A percentile compares a stretch with the other conserved stretches of the same genome.
Evolutionary conservation across 2,797 vertebrate species (phyloP).

Genomic region (Acanthurus tractus): DNA sequence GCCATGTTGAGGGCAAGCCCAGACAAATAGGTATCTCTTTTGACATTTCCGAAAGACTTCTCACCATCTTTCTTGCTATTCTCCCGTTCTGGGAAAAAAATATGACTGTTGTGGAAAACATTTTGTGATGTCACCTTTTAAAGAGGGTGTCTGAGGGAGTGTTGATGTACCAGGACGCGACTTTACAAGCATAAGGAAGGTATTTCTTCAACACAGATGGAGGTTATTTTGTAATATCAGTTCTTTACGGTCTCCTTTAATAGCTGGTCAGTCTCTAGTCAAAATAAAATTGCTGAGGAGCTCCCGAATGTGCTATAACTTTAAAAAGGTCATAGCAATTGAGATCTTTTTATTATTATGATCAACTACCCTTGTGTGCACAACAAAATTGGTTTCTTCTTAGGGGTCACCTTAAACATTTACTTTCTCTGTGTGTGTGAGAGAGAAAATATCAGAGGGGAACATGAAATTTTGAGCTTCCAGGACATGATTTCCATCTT

Average conservation of each 20-base stretch:
- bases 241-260: slow-evolving; percentile 46
- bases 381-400: slow-evolving; percentile 39
- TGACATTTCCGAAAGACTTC: slow-evolving; percentile 47
- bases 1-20: slow-evolving; percentile 60
- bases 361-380: slow-evolving; percentile 33
- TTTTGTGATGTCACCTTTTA: slow-evolving; percentile 43
- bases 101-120: slow-evolving; percentile 41
- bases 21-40: slow-evolving; percentile 50
- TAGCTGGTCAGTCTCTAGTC: slow-evolving; percentile 30
- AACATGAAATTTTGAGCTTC: slow-evolving; percentile 6
- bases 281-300: slow-evolving; percentile 39
- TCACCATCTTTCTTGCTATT: slow-evolving; percentile 20
- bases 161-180: slow-evolving; percentile 21
- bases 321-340: slow-evolving; percentile 21
- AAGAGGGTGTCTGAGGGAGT: slow-evolving; percentile 7
- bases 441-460: slow-evolving; percentile 4
- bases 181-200: slow-evolving; percentile 6
- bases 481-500: slow-evolving; percentile 54
- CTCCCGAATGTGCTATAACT: slow-evolving; percentile 39
- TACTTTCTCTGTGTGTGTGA: neutral
- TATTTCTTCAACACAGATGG: neutral
- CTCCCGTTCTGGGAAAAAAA: slow-evolving; percentile 27
- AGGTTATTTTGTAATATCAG: slow-evolving; percentile 30
- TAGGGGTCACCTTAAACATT: slow-evolving; percentile 56
- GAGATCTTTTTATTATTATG: slow-evolving; percentile 42